Conservation (phyloP, 2,888 invertebrate species). For the Antitype chi region DNA sequence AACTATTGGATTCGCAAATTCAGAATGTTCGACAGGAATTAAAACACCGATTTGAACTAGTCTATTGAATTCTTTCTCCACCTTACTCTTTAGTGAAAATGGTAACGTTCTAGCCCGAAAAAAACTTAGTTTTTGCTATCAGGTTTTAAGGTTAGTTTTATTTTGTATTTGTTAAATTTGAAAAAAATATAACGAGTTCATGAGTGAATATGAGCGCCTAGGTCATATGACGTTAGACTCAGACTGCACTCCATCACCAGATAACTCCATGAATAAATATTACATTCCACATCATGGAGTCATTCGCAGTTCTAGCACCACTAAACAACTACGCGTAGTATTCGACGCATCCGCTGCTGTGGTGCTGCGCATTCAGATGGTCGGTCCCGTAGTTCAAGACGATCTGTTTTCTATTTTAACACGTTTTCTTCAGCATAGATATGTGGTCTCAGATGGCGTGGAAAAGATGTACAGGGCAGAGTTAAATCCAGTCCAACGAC, state of each 20-base stretch:
- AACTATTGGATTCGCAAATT: not conserved
- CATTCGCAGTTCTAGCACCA: not conserved
- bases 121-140: not conserved
- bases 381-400: conserved; percentile 11
- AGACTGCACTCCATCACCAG: not conserved
- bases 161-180: too few relatives aligned
- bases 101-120: not conserved
- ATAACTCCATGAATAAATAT: not conserved
- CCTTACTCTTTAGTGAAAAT: not conserved
- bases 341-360: too few relatives aligned
- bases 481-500: too few relatives aligned
- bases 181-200: too few relatives aligned
- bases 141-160: too few relatives aligned
- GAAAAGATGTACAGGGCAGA: too few relatives aligned
- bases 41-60: not conserved
- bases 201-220: too few relatives aligned
- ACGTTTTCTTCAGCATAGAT: conserved; percentile 5
- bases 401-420: conserved; percentile 6
- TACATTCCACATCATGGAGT: conserved; percentile 2
- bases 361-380: not conserved
- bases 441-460: not conserved
- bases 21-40: conserved; percentile 4
- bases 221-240: conserved; percentile 4
- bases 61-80: not conserved
- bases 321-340: not conserved